These are phyloP conservation scores for Hypocryptadius cinnamomeus DNA, from an alignment of 2,113 vertebrate species.

Conservation along the genomic window DNA sequence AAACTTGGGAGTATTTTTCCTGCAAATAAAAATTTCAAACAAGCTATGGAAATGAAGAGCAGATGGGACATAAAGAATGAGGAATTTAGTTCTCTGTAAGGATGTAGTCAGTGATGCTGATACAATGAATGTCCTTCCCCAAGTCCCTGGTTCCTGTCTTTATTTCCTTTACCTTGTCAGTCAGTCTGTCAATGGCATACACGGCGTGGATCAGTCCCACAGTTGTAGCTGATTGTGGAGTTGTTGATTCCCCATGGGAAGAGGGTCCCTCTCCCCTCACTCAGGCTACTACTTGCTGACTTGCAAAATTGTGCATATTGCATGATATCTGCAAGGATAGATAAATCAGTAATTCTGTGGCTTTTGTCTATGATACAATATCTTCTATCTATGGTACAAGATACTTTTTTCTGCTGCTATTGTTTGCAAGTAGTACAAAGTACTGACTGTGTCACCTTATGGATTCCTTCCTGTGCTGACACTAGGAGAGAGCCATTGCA, in stretches of 20 bases:
- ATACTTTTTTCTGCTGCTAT: background rate
- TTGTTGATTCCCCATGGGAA: background rate
- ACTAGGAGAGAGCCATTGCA: background rate
- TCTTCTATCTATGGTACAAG: background rate
- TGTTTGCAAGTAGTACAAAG: background rate
- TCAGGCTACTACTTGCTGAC: background rate
- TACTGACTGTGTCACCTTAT: background rate
- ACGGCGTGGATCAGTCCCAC: accelerated
- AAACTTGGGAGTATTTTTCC: background rate
- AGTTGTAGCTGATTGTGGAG: background rate
- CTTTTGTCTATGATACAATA: background rate
- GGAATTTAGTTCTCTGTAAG: background rate
- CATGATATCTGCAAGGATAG: background rate
- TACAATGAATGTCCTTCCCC: background rate
- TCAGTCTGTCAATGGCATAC: background rate
- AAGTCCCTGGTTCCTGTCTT: background rate
- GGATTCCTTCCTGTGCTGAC: background rate
- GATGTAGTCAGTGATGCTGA: background rate
- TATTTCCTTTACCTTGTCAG: background rate
- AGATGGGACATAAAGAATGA: background rate
- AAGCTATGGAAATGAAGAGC: background rate
- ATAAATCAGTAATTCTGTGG: background rate
- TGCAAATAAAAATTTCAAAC: background rate
- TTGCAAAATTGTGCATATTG: background rate
- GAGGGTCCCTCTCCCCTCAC: background rate